Evolutionary conservation across 1,140 invertebrate species (phyloP), one percentile per base, ranked within the genome.

Genomic region (Tetramorium parvispinum): DNA sequence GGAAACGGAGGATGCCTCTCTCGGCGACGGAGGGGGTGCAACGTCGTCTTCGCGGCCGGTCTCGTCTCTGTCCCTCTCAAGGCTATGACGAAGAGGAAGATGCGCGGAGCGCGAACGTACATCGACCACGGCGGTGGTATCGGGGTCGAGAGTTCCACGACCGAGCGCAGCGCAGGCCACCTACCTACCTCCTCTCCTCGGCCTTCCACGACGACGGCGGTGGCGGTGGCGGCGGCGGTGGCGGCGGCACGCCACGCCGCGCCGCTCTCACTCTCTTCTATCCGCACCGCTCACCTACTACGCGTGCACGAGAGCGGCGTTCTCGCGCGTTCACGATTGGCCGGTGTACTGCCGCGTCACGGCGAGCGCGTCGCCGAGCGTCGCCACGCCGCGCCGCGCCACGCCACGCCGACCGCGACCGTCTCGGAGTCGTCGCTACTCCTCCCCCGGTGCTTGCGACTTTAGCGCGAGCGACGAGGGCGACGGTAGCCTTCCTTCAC

Each of bases 61-160:
- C 70, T 61, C 32, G 32, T 32, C 55, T 57, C 51, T 76, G 16
- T 66, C 57, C 73, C 71, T 68, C 87, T 86, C 75, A 65, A 43
- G 57, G 61, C 13, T 18, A 46, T 83, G 55, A 57, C 79, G 79
- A 73, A 57, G 79, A 83, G 66, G 79, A 83, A 73, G 79, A 73
- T 68, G 53, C 66, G 21, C 11, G 6, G 76, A 77, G 46, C 76
- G 79, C 37, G 79, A 82, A 83, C 79, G 79, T 73, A 40, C 53
- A 83, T 83, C 79, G 77, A 73, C 57, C 83, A 81, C 87, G 46
- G n/a, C 53, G 59, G 59, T 55, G 88, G 68, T 85, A 85, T 86
- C 85, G 68, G 83, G 88, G 81, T 89, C 87, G 76, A 77, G 71
- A 89, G 88, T 89, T 89, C 88, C 88, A 89, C 76, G 87, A 89